phyloP scores from a whole-genome alignment of 2,888 invertebrate species.

The Unio delphinus region DNA sequence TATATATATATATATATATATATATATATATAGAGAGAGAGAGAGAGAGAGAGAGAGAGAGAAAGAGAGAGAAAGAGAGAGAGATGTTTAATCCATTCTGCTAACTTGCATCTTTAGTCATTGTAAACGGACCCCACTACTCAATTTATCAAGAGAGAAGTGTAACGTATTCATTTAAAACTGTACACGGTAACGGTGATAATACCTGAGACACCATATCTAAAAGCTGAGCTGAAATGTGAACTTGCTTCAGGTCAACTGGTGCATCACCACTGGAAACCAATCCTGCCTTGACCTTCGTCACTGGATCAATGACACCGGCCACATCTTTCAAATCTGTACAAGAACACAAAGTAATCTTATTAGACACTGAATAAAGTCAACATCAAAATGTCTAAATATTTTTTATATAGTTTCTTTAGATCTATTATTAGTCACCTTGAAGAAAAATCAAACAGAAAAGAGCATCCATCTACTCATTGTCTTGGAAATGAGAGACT shows the following conservation, averaged over 20 bases:
- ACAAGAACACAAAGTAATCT: conserved; percentile 3
- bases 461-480: not conserved
- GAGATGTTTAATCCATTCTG: too few species aligned
- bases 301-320: conserved; percentile 54
- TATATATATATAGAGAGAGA: too few species aligned
- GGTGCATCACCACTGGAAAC: conserved; percentile 45
- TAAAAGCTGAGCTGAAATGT: conserved; percentile 65
- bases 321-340: conserved; percentile 52
- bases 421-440: conserved; percentile 2
- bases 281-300: conserved; percentile 61
- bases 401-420: not conserved
- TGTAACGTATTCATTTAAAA: not conserved
- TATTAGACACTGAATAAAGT: too few species aligned
- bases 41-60: too few species aligned
- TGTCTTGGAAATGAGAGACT: too few species aligned
- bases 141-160: too few species aligned
- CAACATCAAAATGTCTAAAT: too few species aligned
- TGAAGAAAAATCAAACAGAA: not conserved
- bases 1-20: too few species aligned
- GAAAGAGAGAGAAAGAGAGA: too few species aligned
- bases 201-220: conserved; percentile 69
- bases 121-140: too few species aligned
- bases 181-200: not conserved
- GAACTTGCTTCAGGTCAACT: conserved; percentile 64
- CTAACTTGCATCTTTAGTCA: too few species aligned